phyloP scores from a whole-genome alignment of 2,113 vertebrate genomes.

The Pelodiscus sinensis region DNA sequence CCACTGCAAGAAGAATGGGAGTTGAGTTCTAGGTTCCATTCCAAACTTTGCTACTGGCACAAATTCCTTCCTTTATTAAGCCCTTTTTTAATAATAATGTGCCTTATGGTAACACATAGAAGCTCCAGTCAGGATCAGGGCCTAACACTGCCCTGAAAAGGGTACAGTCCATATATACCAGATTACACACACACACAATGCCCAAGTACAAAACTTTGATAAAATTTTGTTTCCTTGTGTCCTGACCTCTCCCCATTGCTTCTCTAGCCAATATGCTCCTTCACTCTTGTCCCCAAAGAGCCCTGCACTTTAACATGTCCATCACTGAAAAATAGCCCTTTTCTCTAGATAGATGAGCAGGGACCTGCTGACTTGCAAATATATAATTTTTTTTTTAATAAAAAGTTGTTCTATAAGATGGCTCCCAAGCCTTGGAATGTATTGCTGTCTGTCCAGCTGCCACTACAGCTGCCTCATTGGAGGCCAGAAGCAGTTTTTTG shows the following conservation, averaged over 20 bases:
- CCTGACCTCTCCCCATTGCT: not conserved
- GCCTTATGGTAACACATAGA: not conserved
- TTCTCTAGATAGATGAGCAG: not conserved
- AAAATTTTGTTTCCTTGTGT: not conserved
- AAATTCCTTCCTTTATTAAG: not conserved
- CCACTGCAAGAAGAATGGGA: not conserved
- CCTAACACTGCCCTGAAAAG: not conserved
- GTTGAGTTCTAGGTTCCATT: not conserved
- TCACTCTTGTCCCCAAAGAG: not conserved
- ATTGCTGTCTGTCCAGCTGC: not conserved
- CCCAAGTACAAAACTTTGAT: not conserved
- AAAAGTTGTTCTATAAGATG: not conserved
- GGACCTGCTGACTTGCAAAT: not conserved
- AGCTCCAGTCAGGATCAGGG: not conserved
- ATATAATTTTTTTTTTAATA: not conserved
- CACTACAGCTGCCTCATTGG: not conserved
- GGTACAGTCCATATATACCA: not conserved
- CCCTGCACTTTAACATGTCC: not conserved
- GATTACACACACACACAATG: not conserved
- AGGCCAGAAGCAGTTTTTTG: not conserved
- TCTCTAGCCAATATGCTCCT: not conserved
- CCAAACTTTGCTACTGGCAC: not conserved
- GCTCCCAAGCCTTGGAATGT: not conserved
- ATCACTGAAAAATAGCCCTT: not conserved
- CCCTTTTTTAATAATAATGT: not conserved